These are phyloP conservation scores for Phoenoteleia sp. DNA, from an alignment of 2,888 invertebrate genomes.

Conservation along the genomic window DNA sequence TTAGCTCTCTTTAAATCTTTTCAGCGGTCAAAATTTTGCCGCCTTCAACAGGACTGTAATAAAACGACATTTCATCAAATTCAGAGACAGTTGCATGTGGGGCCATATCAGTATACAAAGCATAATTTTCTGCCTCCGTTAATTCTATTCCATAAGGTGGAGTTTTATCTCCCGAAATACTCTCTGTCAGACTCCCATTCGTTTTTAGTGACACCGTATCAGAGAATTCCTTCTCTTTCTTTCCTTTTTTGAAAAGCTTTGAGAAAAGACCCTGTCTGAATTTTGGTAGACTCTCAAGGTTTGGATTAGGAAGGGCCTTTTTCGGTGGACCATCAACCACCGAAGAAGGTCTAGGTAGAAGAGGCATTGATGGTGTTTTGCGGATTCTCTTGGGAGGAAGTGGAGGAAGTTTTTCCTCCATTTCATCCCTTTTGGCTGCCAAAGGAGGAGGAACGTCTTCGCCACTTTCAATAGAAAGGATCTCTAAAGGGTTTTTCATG, in stretches of 20 bases:
- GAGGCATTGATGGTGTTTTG: slow-evolving; percentile 85
- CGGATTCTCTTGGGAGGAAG: slow-evolving; percentile 92
- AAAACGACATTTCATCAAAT: slow-evolving; percentile 95
- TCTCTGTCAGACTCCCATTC: slow-evolving; percentile 71
- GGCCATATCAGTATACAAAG: slow-evolving; percentile 94
- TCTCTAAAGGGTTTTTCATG: slow-evolving; percentile 93
- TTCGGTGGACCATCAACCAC: slow-evolving; percentile 87
- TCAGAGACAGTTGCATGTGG: slow-evolving; percentile 95
- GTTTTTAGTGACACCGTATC: slow-evolving; percentile 39
- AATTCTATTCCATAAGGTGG: slow-evolving; percentile 88
- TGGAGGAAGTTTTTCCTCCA: slow-evolving; percentile 91
- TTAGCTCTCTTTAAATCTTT: no score
- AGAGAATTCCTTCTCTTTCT: slow-evolving; percentile 85
- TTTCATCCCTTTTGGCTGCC: slow-evolving; percentile 86
- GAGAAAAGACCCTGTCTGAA: slow-evolving; percentile 90
- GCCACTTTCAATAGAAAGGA: slow-evolving; percentile 87
- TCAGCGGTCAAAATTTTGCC: slow-evolving; percentile 89
- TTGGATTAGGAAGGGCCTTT: slow-evolving; percentile 87
- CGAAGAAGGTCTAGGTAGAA: slow-evolving; percentile 79
- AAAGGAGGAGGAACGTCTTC: slow-evolving; percentile 87
- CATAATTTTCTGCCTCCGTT: slow-evolving; percentile 96
- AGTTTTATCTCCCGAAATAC: slow-evolving; percentile 78
- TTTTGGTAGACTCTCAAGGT: slow-evolving; percentile 86
- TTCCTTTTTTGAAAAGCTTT: slow-evolving; percentile 89
- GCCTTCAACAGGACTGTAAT: slow-evolving; percentile 94